A percentile compares a stretch with the other conserved stretches of the same genome.
Conservation (phyloP, 1,140 invertebrate genomes). For the Papilio helenus region DNA sequence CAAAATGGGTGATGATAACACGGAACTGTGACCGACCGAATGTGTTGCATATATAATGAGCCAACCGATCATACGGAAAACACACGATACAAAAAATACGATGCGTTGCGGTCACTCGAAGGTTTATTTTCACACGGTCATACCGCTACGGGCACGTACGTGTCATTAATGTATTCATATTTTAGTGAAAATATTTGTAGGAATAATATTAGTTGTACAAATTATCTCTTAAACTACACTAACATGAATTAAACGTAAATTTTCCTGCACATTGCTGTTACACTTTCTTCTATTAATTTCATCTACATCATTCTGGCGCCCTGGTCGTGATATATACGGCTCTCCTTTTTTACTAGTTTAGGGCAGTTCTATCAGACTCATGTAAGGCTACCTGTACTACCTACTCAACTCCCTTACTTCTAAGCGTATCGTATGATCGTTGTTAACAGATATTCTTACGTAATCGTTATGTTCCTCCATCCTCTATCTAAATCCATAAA, state of each 20-base stretch:
- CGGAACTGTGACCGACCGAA: neutral
- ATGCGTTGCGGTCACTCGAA: neutral
- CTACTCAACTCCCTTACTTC: too few species aligned
- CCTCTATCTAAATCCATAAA: too few species aligned
- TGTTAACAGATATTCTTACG: too few species aligned
- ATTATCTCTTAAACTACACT: neutral
- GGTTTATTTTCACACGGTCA: conserved; percentile 15
- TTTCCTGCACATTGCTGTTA: neutral
- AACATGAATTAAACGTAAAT: neutral
- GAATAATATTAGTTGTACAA: neutral
- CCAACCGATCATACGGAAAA: conserved; percentile 17
- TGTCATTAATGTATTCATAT: neutral
- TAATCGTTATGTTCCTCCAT: too few species aligned
- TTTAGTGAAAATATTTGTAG: neutral
- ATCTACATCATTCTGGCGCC: neutral
- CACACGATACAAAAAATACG: neutral
- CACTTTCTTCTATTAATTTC: neutral
- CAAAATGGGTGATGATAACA: neutral
- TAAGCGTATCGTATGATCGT: too few species aligned
- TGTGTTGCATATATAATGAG: conserved; percentile 14
- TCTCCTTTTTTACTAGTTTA: too few species aligned
- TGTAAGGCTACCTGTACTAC: too few species aligned
- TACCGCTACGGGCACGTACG: neutral
- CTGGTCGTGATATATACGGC: too few species aligned
- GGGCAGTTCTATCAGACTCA: too few species aligned